Evolutionary conservation across 1,140 invertebrate genomes (phyloP), one percentile per base, ranked within the genome.

Genomic region (Bombus breviceps): DNA sequence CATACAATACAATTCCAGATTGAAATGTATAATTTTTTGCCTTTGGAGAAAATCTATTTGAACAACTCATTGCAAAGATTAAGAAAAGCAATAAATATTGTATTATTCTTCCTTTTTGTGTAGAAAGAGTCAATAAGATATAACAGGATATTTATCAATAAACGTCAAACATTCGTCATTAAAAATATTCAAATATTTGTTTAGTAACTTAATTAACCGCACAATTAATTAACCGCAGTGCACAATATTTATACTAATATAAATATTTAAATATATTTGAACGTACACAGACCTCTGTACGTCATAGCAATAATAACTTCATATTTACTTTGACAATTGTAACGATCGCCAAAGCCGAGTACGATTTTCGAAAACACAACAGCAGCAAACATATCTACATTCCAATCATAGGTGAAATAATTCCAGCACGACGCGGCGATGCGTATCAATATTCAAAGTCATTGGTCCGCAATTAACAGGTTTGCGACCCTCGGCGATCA

Each of bases 391-490:
- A 6, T 43, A 72, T n/a, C 32, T 62, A 68, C 15, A 62, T 62
- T 78, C 34, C 25, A 28, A 22, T 28, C 53, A 28, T 57, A 62
- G 25, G 25, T 72, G 53, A 53, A 72, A 84, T 62, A 79, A 62
- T 80, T 37, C 43, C 4, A n/a, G 9, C 25, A 5, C 47, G 41
- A 25, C 34, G 12, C 37, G 37, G 18, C 43, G 9, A 88, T 57
- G 76, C 59, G 66, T 74, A 76, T 64, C 39, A 64, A 68, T 84
- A 84, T 43, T 62, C 79, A 57, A 62, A 85, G 81, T 79, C 74
- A 66, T 73, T 85, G 83, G 72, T 68, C 39, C 13, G 53, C 43
- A 57, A 89, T 85, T 85, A 85, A 85, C 68, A 72, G 64, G 68
- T 83, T 68, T 66, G 76, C 80, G 64, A 81, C 81, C 53, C 47